phyloP scores from a whole-genome alignment of 2,888 invertebrate genomes.

The Ormyrus thymus region DNA sequence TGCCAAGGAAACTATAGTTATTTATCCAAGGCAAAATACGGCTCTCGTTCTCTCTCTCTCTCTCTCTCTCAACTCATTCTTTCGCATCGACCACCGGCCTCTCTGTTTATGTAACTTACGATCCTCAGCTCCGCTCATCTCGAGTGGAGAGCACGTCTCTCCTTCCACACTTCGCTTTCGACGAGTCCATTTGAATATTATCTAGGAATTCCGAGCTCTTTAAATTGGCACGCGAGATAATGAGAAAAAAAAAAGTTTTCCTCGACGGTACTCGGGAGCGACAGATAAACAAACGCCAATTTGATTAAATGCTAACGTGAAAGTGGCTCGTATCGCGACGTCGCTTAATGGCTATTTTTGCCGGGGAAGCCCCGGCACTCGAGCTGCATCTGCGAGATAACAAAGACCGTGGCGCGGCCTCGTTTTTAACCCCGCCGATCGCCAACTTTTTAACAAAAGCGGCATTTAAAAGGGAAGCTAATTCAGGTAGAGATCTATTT shows the following conservation, averaged over 20 bases:
- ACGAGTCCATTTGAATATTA: neutral
- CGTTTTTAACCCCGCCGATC: neutral
- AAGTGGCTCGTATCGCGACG: constrained; percentile 18
- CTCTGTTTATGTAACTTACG: constrained; percentile 24
- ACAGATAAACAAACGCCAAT: constrained; percentile 13
- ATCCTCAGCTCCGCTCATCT: constrained; percentile 5
- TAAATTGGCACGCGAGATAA: neutral
- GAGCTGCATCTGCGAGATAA: constrained; percentile 1
- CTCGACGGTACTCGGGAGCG: neutral
- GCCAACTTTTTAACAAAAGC: too few relatives aligned
- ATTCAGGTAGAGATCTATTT: too few relatives aligned
- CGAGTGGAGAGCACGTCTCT: neutral
- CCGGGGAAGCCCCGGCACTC: neutral
- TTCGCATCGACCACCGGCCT: neutral
- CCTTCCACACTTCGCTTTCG: too few relatives aligned
- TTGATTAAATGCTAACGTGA: constrained; percentile 18
- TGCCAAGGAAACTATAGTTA: constrained; percentile 30
- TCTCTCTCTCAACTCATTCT: too few relatives aligned
- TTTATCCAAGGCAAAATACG: constrained; percentile 37
- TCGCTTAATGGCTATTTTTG: neutral
- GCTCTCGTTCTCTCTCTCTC: neutral
- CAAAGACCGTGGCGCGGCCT: neutral
- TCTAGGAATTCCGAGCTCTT: neutral
- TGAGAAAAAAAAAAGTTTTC: neutral
- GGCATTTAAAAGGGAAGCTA: too few relatives aligned